Base-by-base conservation (phyloP, 1,140 invertebrate species). In the Idris sp. region DNA sequence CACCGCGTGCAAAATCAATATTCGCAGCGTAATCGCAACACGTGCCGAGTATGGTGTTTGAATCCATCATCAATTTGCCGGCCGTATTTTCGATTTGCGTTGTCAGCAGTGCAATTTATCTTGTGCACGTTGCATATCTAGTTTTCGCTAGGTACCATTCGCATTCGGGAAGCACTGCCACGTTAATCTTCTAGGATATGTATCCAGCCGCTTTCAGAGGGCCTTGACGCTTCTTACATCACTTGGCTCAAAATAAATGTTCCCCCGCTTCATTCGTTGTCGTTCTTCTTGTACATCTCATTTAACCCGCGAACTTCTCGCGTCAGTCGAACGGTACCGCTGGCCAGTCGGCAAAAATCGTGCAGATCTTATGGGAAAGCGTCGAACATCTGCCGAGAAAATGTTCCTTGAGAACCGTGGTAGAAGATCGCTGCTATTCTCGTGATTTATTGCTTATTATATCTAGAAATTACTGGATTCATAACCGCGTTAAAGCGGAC, bases 361-460 rank as follows among this genome's bases (percentile, higher is more conserved):
- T 64, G 73, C 73, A 64, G 26, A 53, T 59, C 73, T 76, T 65
- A 71, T 76, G 65, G 58, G 61, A 76, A 76, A 65, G 46, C 65
- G 48, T 59, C 46, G 48, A 69, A 65, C 65, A 71, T 76, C 65
- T 65, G 73, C 46, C 15, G 16, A 22, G 31, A 33, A 56, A 43
- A 67, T 56, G 49, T 46, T 53, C 7, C 48, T 46, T 54, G 61
- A 46, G 49, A 65, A 65, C 49, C 61, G 22, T 19, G n/a, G 44
- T 19, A 38, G 44, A 64, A 56, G 74, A 72, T 76, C 56, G 31
- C 53, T 49, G 31, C 53, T 48, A 22, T 43, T 73, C 15, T 28
- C 8, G 35, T 74, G 72, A 77, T 77, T 71, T 77, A 77, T 77
- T 67, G 61, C 65, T 77, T 71, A 71, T 77, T 74, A 77, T 71